Evolutionary conservation across 1,140 invertebrate genomes (phyloP).

Genomic region (Heliothis subflexa): DNA sequence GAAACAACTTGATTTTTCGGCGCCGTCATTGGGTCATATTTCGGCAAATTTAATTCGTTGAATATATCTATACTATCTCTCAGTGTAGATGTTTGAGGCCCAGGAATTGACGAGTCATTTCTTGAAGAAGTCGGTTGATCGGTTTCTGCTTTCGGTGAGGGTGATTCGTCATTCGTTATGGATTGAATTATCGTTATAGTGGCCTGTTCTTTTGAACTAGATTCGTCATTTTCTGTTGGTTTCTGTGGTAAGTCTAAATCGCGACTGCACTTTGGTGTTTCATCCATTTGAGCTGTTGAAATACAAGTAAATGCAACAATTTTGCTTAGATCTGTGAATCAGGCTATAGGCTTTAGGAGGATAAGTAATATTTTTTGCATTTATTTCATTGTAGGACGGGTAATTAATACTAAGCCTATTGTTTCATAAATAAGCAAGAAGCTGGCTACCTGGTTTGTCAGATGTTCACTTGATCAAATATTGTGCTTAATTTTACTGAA

Average conservation of each 20-base stretch:
- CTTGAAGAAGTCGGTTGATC: background rate
- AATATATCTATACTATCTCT: too few species aligned
- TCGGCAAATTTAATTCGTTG: background rate
- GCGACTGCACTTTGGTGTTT: slow-evolving; percentile 35
- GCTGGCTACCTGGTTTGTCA: too few species aligned
- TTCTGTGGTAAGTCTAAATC: slow-evolving; percentile 1
- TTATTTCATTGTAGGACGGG: too few species aligned
- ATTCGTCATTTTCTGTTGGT: background rate
- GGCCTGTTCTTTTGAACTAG: background rate
- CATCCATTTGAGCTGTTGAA: slow-evolving; percentile 38
- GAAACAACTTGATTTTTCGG: background rate
- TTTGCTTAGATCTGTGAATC: too few species aligned
- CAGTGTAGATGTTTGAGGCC: too few species aligned
- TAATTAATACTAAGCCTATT: too few species aligned
- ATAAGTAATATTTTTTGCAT: too few species aligned
- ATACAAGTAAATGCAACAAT: background rate
- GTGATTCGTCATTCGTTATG: background rate
- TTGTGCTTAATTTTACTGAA: too few species aligned
- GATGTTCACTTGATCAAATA: too few species aligned
- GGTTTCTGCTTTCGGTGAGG: background rate
- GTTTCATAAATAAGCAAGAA: too few species aligned
- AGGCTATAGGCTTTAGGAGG: too few species aligned
- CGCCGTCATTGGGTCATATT: background rate
- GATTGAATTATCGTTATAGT: background rate
- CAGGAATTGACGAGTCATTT: background rate